Conservation (phyloP, 2,113 vertebrate species). For the Sus scrofa region T2T-Sscrofa CM000822.6:31318501-31319000, state of each 20-base stretch:
- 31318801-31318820: neutral
- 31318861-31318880: neutral
- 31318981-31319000: neutral
- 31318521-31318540: constrained; percentile 20
- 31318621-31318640: accelerated
- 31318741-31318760: neutral
- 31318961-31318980: neutral
- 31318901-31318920: neutral
- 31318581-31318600: neutral
- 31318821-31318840: neutral
- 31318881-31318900: neutral
- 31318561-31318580: neutral
- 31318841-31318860: neutral
- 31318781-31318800: neutral
- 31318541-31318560: neutral
- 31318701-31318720: neutral
- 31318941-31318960: neutral
- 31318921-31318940: neutral
- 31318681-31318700: neutral
- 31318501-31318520: neutral
- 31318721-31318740: neutral
- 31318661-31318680: neutral
- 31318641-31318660: accelerated
- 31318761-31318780: neutral
- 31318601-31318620: neutral